A percentile compares a stretch with the other conserved stretches of the same genome.
Conservation (phyloP, 1,140 invertebrate species). For the Drosophila burlai region DNA sequence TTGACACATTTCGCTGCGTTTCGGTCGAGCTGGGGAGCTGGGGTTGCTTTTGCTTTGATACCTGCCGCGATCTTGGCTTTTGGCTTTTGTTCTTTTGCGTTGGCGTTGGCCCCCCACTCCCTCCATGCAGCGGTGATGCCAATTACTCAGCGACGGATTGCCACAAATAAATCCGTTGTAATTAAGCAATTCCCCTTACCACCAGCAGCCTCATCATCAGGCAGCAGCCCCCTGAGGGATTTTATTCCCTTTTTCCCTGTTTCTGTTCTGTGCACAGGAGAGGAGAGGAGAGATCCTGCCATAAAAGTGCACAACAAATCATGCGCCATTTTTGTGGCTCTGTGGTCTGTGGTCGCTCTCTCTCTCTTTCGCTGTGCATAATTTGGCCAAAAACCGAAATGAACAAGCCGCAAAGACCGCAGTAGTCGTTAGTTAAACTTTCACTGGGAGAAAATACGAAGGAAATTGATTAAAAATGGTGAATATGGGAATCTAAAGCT, state of each 20-base stretch:
- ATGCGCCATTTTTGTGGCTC: conserved; percentile 73
- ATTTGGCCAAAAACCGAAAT: conserved; percentile 54
- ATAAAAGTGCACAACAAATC: conserved; percentile 80
- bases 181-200: conserved; percentile 50
- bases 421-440: conserved; percentile 52
- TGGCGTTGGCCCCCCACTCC: conserved; percentile 26
- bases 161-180: conserved; percentile 57
- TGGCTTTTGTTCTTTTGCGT: conserved; percentile 64
- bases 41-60: conserved; percentile 45
- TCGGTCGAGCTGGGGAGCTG: conserved; percentile 7
- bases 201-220: neutral
- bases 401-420: conserved; percentile 19
- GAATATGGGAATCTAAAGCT: neutral
- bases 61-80: conserved; percentile 57
- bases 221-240: neutral
- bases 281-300: conserved; percentile 29
- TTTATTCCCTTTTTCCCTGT: conserved; percentile 6
- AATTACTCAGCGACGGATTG: conserved; percentile 54
- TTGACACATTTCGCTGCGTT: conserved; percentile 84
- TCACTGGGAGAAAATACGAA: neutral
- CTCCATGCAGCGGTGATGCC: conserved; percentile 26
- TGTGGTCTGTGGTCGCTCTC: conserved; percentile 10
- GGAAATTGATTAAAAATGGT: neutral
- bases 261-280: neutral
- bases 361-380: conserved; percentile 59